These are phyloP conservation scores for Holcopasites calliopsidis DNA, from an alignment of 1,140 invertebrate genomes.

Conservation along the genomic window DNA sequence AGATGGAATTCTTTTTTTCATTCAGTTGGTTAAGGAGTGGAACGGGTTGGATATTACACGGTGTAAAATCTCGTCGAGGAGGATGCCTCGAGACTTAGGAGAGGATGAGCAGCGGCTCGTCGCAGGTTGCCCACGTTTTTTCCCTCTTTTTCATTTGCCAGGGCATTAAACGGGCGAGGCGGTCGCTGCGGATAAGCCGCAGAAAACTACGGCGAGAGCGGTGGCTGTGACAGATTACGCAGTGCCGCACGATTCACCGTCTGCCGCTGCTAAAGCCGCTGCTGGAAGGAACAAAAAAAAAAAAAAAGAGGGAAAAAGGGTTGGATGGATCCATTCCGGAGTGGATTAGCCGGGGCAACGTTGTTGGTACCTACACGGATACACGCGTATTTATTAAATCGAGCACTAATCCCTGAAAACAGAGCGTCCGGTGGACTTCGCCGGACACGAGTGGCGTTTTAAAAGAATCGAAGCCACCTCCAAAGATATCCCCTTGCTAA, in stretches of 20 bases:
- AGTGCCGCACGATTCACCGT: conserved; percentile 60
- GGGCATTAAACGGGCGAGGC: conserved; percentile 72
- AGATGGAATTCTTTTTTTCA: not conserved
- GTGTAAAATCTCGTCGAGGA: conserved; percentile 29
- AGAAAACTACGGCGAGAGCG: conserved; percentile 71
- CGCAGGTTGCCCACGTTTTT: conserved; percentile 6
- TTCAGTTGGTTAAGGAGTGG: not conserved
- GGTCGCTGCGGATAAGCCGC: conserved; percentile 75
- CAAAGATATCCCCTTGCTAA: not conserved
- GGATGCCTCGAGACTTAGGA: conserved; percentile 29
- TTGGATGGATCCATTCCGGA: conserved; percentile 55
- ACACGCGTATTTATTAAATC: conserved; percentile 61
- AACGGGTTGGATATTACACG: conserved; percentile 27
- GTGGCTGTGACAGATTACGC: conserved; percentile 78
- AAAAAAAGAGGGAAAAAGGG: conserved; percentile 32
- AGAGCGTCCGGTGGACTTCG: conserved; percentile 11
- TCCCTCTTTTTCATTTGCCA: conserved; percentile 54
- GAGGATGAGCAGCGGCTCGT: not conserved
- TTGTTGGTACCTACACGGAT: conserved; percentile 60
- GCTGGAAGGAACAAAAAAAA: conserved; percentile 49
- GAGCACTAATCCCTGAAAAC: conserved; percentile 36
- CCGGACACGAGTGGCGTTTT: conserved; percentile 9
- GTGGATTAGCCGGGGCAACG: conserved; percentile 57
- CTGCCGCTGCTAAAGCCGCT: conserved; percentile 53
- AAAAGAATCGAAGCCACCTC: not conserved